Evolutionary conservation across 2,888 invertebrate species (phyloP), one percentile per base, ranked within the genome.

Genomic region (Eupithecia subumbrata): DNA sequence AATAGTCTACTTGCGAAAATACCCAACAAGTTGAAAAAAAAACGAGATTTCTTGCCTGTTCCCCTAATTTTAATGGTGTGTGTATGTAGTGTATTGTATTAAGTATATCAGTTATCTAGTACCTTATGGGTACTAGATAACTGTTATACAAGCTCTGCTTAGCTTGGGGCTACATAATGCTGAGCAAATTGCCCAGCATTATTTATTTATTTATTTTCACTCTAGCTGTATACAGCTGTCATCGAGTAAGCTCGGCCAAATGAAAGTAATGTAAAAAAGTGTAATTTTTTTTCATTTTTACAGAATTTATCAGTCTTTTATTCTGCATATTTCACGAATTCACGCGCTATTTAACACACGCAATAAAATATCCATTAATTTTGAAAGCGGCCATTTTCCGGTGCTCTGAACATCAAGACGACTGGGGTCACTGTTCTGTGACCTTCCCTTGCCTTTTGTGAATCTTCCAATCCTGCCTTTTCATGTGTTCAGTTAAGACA

Each of bases 311-410:
- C 22, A 60, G 8, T n/a, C 11, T 25, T 45, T 12, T 70, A 34
- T 71, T 71, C 64, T 69, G 63, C 43, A 73, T 85, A 86, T 85
- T 90, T 87, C 87, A 89, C 89, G 83, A 82, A 86, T 92, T 91
- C 87, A 92, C 92, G 92, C 91, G 87, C 91, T 92, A 94, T 94
- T 94, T 92, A 92, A 91, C 93, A 87, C 86, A 91, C 91, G 91
- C 89, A 92, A 93, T 93, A 90, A 91, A 92, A 93, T 91, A 91
- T 92, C 94, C 94, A 94, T 94, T 94, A 93, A 94, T 92, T 91
- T 89, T 88, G 87, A 88, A 89, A 91, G 92, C 91, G 90, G 90
- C 90, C 89, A 93, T 94, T 94, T 94, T 94, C 92, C 91, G 87
- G 84, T 78, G 85, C 85, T 85, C 81, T 90, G 93, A 90, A 83